Base-by-base conservation (phyloP, 2,888 invertebrate species). In the Eupithecia abbreviata region DNA sequence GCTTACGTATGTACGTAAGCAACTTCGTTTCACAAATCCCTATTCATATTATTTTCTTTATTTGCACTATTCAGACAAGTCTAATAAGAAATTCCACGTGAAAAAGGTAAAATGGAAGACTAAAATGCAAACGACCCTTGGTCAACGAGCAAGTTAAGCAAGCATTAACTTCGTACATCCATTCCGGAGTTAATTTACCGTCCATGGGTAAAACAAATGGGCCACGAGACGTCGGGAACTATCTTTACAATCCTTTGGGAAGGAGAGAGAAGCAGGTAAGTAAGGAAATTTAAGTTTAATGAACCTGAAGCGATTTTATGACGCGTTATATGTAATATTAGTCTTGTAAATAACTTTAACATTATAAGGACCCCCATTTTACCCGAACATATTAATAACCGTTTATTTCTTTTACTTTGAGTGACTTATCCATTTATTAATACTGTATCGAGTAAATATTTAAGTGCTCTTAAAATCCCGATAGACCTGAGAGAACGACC, bases 81-180 rank as follows among this genome's bases (percentile, higher is more conserved):
- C 66, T 42, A 41, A 15, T 66, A 42, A 42, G 86, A 85, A 88
- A 86, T 89, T 87, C 86, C 88, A 15, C 66, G 47, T 66, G 81
- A 79, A 82, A 82, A 82, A 81, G 74, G 78, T 62, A 69, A 71
- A 69, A 70, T 68, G 47, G 45, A 47, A 47, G 45, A 69, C 69
- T 69, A 69, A 69, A 69, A 69, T 69, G 69, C 47, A 69, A 69
- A 69, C 18, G 69, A 69, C 69, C 69, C 47, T 69, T 69, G 69
- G 69, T 69, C 69, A 69, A 47, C 47, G 69, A 45, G 69, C 69
- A 69, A 69, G 69, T 69, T 69, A 69, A 69, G 47, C 69, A 47
- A 30, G 47, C 69, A 69, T 69, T 69, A 49, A 69, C 69, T 69
- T 69, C 69, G 47, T 47, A 69, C 69, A 58, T 71, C 55, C 43